Conservation (phyloP, 2,113 vertebrate genomes). For the Indri indri region DNA sequence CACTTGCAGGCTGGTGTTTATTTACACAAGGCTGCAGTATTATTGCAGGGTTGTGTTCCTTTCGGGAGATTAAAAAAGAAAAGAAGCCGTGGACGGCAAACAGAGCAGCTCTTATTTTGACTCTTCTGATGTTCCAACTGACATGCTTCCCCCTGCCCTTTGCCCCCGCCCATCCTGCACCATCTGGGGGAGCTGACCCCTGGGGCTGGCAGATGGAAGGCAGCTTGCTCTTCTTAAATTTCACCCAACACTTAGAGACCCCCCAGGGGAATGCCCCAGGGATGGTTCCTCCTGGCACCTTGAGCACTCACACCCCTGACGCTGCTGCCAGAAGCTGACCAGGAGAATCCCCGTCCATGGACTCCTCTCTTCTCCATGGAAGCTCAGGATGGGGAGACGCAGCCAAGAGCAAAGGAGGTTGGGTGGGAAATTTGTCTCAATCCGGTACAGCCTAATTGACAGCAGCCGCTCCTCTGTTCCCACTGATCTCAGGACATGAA, state of each 20-base stretch:
- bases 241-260: slow-evolving; percentile 24
- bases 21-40: slow-evolving; percentile 33
- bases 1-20: background rate
- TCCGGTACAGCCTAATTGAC: background rate
- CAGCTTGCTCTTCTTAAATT: slow-evolving; percentile 43
- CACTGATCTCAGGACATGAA: background rate
- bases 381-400: background rate
- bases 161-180: background rate
- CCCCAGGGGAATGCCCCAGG: background rate
- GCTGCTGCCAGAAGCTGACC: background rate
- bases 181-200: slow-evolving; percentile 35
- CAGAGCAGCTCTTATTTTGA: background rate
- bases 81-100: background rate
- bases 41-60: background rate
- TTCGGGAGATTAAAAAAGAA: slow-evolving; percentile 53
- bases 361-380: background rate
- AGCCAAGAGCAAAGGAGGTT: background rate
- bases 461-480: background rate
- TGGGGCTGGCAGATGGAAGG: slow-evolving; percentile 52
- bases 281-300: background rate
- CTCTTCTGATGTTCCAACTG: background rate
- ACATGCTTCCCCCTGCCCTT: slow-evolving; percentile 36
- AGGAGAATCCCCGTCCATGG: background rate
- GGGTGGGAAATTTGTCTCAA: background rate
- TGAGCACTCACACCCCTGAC: background rate